Conservation (phyloP, 2,797 vertebrate species). For the Sciurus vulgaris region DNA sequence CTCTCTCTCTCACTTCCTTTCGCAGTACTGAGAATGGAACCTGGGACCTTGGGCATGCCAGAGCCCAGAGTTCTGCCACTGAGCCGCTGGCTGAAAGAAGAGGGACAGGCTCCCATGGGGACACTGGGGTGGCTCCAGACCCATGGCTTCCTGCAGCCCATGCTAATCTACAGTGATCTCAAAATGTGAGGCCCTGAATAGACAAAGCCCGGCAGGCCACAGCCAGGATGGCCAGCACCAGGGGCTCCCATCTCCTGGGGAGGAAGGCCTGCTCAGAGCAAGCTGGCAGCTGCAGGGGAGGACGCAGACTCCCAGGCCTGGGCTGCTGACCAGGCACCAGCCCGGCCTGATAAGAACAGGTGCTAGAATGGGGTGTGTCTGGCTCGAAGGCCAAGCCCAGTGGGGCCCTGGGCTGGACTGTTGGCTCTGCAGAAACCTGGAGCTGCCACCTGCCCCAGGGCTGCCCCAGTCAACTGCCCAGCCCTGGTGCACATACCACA, state of each 20-base stretch:
- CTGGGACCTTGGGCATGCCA: too few species aligned
- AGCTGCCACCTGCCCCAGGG: neutral
- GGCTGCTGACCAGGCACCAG: fast-evolving
- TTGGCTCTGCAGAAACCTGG: neutral
- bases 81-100: too few species aligned
- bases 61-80: neutral
- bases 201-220: fast-evolving
- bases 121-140: too few species aligned
- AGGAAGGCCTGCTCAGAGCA: neutral
- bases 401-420: fast-evolving
- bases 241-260: neutral
- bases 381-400: neutral
- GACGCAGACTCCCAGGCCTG: fast-evolving
- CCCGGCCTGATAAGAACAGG: fast-evolving
- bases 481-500: neutral
- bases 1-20: neutral
- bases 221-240: fast-evolving
- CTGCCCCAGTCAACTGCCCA: neutral
- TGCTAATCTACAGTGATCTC: fast-evolving
- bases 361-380: fast-evolving
- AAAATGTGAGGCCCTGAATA: fast-evolving
- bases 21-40: neutral
- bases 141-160: fast-evolving
- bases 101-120: fast-evolving
- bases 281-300: fast-evolving